Evolutionary conservation across 1,140 invertebrate species (phyloP).

Genomic region (Nasonia vitripennis): DNA sequence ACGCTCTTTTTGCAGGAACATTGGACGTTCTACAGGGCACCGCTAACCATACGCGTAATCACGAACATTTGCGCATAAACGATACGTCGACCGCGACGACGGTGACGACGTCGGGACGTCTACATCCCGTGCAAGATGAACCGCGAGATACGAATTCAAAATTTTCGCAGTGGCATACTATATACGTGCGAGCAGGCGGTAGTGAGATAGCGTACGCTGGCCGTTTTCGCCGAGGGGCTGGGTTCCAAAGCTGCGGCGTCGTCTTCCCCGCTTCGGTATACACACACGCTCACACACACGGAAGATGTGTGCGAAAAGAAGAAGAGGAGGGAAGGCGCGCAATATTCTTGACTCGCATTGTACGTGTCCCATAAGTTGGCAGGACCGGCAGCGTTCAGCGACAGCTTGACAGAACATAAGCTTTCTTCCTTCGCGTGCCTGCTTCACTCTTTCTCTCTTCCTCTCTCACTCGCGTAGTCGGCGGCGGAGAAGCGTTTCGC

Average conservation of each 20-base stretch:
- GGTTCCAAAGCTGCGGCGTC: neutral
- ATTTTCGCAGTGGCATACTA: neutral
- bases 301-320: conserved; percentile 4
- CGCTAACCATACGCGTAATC: neutral
- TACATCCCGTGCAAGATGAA: conserved; percentile 2
- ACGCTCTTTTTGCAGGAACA: no score
- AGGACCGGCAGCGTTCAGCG: conserved; percentile 69
- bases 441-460: conserved; percentile 30
- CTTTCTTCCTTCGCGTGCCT: conserved; percentile 59
- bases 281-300: neutral
- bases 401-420: conserved; percentile 74
- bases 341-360: conserved; percentile 71
- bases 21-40: no score
- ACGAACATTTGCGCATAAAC: neutral
- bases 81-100: neutral
- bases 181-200: neutral
- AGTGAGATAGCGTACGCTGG: neutral
- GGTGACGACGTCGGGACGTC: neutral
- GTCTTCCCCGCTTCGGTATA: neutral
- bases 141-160: conserved; percentile 7
- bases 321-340: conserved; percentile 52
- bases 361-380: conserved; percentile 73
- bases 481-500: conserved; percentile 42
- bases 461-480: neutral
- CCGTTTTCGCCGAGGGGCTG: neutral